Evolutionary conservation across 2,797 vertebrate genomes (phyloP).

Genomic region (Podarcis siculus): DNA sequence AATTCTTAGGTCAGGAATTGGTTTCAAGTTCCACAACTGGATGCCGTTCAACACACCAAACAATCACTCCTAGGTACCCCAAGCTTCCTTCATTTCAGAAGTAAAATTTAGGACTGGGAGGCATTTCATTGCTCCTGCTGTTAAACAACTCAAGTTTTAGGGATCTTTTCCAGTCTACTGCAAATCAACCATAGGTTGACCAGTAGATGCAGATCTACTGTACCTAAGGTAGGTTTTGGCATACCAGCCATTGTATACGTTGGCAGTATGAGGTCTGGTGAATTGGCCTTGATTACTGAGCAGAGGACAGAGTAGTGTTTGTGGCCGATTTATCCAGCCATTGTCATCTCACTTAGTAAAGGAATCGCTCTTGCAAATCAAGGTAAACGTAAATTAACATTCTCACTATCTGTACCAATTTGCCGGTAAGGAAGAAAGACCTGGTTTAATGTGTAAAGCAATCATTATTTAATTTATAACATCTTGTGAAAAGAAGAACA

Average conservation of each 20-base stretch:
- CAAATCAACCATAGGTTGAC: too few species aligned
- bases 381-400: constrained; percentile 39
- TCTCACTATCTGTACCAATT: constrained; percentile 59
- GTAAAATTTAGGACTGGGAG: too few species aligned
- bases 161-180: too few species aligned
- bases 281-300: constrained; percentile 45
- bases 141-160: too few species aligned
- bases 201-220: too few species aligned
- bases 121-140: too few species aligned
- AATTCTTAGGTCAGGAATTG: too few species aligned
- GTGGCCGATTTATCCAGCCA: constrained; percentile 6
- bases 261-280: background rate
- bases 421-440: constrained; percentile 28
- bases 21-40: too few species aligned
- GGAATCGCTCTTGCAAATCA: background rate
- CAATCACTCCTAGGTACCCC: too few species aligned
- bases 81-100: too few species aligned
- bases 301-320: constrained; percentile 16
- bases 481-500: background rate
- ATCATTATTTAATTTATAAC: background rate
- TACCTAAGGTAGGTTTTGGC: background rate
- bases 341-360: background rate
- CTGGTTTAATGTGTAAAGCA: background rate
- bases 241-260: background rate
- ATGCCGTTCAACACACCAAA: too few species aligned